Base-by-base conservation (phyloP, 1,140 invertebrate species). In the Papilio dardanus region DNA sequence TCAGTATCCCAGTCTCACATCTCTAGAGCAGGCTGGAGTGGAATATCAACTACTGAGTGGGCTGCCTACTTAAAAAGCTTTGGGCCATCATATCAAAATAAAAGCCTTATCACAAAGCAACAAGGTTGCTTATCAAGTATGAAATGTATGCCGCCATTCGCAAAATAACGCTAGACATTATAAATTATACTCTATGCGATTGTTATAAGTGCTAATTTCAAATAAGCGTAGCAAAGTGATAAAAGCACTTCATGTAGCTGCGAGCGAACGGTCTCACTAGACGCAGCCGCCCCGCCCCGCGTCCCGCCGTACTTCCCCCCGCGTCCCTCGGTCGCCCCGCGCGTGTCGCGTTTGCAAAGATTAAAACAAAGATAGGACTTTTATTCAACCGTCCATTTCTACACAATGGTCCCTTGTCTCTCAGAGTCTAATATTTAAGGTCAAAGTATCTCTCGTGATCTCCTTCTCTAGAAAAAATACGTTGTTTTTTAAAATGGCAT, bases 271-370 rank as follows among this genome's bases (percentile, higher is more conserved):
- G 86, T 83, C 85, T 84, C 87, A 88, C 88, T 91, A 91, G 91
- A 91, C 89, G 88, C 89, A 91, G 88, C 89, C 89, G 87, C 86
- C 88, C 74, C 82, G 46, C 82, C 81, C 83, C 82, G 71, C 84
- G 73, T 76, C 71, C 79, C 85, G 77, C 84, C 10, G 21, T 74
- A 21, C 71, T 78, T 46, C 77, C 74, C 82, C 81, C 81, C 84
- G 71, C 85, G 19, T n/a, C 76, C 66, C 80, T 86, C 76, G 30
- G 31, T 37, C 65, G 71, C 88, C 89, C 89, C 89, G 86, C 87
- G 89, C 89, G 88, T 89, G 90, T 92, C 90, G 88, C 88, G 88
- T 66, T 77, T 50, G 62, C 88, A 91, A 77, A 88, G 85, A 92
- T 24, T 85, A 86, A 58, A 37, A 30, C 2, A 58, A 58, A 58